phyloP scores from a whole-genome alignment of 2,797 vertebrate species.

The Paguma larvata region DNA sequence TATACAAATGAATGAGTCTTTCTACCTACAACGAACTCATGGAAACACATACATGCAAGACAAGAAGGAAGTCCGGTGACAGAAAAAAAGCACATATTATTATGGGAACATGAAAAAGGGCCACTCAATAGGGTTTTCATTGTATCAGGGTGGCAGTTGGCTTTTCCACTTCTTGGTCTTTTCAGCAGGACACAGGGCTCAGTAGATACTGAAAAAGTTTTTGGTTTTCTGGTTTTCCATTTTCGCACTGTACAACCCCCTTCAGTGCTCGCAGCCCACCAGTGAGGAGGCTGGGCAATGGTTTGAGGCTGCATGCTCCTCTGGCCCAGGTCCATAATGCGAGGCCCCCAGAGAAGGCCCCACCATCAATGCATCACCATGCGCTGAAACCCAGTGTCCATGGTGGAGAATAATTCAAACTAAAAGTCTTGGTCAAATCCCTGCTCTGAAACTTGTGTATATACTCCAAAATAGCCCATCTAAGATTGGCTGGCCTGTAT shows the following conservation, averaged over 20 bases:
- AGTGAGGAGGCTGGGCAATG: neutral
- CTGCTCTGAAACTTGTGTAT: constrained; percentile 2
- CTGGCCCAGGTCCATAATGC: constrained; percentile 50
- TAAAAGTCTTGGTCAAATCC: neutral
- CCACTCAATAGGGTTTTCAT: neutral
- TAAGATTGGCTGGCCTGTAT: neutral
- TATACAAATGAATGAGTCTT: neutral
- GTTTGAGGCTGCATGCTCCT: neutral
- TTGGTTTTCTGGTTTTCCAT: neutral
- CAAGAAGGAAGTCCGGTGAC: neutral
- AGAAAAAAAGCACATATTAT: neutral
- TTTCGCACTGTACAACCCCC: neutral
- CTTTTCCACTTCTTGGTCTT: neutral
- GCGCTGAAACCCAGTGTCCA: neutral
- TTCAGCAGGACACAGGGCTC: neutral
- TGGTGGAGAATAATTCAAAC: neutral
- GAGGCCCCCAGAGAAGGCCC: neutral
- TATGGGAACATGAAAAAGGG: neutral
- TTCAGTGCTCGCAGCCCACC: constrained; percentile 57
- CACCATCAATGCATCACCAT: constrained; percentile 59
- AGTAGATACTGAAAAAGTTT: neutral
- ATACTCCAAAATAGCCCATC: neutral
- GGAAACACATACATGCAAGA: neutral
- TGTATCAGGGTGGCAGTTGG: neutral
- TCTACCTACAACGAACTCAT: neutral